A percentile compares a stretch with the other conserved stretches of the same genome.
Evolutionary conservation across 2,113 vertebrate species (phyloP).

Genomic region (Lepidothrix coronata): DNA sequence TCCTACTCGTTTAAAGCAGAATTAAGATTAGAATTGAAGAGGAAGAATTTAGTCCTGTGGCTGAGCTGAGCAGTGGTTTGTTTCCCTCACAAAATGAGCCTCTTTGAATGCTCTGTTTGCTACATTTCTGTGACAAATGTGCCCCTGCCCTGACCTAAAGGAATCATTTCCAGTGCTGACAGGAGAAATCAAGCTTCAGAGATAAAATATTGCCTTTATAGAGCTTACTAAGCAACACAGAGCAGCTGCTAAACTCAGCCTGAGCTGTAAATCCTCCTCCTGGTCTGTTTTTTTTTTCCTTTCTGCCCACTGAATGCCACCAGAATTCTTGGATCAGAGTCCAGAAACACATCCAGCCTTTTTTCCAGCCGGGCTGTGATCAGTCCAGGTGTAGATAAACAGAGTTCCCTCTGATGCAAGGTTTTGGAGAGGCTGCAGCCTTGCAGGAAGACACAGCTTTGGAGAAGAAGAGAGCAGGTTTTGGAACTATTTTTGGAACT

Average conservation of each 20-base stretch:
- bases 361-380: background rate
- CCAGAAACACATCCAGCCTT: background rate
- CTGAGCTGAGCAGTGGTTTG: background rate
- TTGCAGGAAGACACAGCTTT: background rate
- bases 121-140: background rate
- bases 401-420: background rate
- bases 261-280: background rate
- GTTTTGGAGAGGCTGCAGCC: background rate
- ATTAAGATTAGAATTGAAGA: background rate
- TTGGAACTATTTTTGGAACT: background rate
- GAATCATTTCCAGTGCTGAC: background rate
- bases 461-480: background rate
- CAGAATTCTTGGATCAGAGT: background rate
- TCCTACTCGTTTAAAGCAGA: background rate
- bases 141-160: background rate
- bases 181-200: background rate
- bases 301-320: background rate
- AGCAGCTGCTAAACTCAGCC: background rate
- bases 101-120: background rate
- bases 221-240: background rate
- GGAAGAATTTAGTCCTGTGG: background rate
- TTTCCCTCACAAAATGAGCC: background rate
- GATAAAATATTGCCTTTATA: background rate
- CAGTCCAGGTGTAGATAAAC: background rate
- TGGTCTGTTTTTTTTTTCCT: background rate